Conservation (phyloP, 1,140 invertebrate genomes). For the Brachionus rubens region DNA sequence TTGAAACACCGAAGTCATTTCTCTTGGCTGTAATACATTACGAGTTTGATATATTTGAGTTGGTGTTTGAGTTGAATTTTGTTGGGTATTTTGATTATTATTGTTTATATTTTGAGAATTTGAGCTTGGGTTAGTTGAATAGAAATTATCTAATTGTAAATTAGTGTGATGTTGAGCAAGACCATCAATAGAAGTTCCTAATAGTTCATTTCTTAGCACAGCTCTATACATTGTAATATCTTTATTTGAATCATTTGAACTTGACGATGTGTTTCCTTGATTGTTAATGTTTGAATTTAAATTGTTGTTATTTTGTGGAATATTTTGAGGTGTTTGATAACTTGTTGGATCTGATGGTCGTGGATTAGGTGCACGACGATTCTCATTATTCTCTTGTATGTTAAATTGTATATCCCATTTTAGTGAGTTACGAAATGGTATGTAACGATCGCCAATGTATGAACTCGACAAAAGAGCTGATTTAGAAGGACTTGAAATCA, state of each 20-base stretch:
- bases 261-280: background rate
- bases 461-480: background rate
- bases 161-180: constrained; percentile 1
- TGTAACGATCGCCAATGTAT: constrained; percentile 33
- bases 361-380: background rate
- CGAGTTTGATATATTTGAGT: background rate
- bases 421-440: constrained; percentile 11
- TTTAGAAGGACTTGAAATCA: constrained; percentile 31
- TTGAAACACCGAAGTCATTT: constrained; percentile 6
- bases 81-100: background rate
- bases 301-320: background rate
- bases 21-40: background rate
- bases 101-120: constrained; percentile 18
- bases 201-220: constrained; percentile 37
- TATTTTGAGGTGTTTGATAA: background rate
- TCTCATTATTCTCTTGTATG: constrained; percentile 30
- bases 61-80: background rate
- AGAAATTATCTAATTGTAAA: background rate
- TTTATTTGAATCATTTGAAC: constrained; percentile 21
- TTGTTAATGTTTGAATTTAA: constrained; percentile 26
- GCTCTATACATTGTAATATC: constrained; percentile 34
- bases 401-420: constrained; percentile 46
- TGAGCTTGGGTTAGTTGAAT: background rate
- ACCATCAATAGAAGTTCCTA: constrained; percentile 32
- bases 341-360: background rate